Evolutionary conservation across 2,888 invertebrate genomes (phyloP).

Genomic region (Rhingia campestris): DNA sequence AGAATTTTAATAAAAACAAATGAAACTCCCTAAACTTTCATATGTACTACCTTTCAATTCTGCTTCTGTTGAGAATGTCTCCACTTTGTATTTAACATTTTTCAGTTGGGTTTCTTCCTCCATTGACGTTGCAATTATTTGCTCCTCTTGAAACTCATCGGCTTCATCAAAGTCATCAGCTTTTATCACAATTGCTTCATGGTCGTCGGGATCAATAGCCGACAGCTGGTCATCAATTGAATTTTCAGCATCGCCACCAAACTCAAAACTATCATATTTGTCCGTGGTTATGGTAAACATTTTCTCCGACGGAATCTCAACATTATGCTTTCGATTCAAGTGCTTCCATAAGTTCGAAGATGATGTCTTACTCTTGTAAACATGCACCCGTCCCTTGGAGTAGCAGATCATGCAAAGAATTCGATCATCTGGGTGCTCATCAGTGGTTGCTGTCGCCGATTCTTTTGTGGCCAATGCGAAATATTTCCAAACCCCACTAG

Average conservation of each 20-base stretch:
- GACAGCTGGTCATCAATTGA: constrained; percentile 46
- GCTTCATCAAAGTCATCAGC: constrained; percentile 24
- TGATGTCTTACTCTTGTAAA: constrained; percentile 71
- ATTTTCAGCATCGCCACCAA: constrained; percentile 5
- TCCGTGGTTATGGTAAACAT: constrained; percentile 42
- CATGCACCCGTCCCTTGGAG: constrained; percentile 62
- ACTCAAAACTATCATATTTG: constrained; percentile 38
- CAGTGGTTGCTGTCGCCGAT: background rate
- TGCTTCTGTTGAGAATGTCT: background rate
- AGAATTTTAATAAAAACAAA: too few species aligned
- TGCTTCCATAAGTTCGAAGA: constrained; percentile 74
- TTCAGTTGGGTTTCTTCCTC: constrained; percentile 6
- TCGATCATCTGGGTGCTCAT: constrained; percentile 49
- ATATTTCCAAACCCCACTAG: constrained; percentile 69
- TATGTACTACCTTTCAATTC: constrained; percentile 26
- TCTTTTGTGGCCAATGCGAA: constrained; percentile 63
- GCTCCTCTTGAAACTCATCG: constrained; percentile 18
- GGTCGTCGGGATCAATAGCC: constrained; percentile 33
- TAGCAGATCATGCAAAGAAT: constrained; percentile 72
- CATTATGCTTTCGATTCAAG: constrained; percentile 66
- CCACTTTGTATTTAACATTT: constrained; percentile 26
- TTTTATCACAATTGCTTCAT: constrained; percentile 35
- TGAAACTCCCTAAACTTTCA: background rate
- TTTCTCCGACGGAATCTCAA: constrained; percentile 66
- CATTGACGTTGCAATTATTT: background rate